Percentiles rank a stretch among this genome's conserved stretches.
Evolutionary conservation across 1,140 invertebrate species (phyloP).

Genomic region (Magallana angulata): DNA sequence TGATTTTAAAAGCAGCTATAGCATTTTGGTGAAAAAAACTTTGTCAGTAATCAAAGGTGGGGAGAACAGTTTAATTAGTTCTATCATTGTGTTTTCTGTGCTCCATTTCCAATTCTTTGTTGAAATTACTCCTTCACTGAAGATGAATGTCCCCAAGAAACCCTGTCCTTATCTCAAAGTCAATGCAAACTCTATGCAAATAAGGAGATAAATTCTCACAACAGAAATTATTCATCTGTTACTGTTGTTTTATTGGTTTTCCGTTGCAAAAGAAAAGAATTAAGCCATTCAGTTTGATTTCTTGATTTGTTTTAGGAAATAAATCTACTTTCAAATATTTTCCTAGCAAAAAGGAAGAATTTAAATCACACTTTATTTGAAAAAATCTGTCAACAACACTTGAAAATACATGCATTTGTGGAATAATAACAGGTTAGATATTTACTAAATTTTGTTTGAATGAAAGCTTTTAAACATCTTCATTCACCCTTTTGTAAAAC

Average conservation of each 20-base stretch:
- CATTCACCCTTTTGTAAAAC: conserved; percentile 6
- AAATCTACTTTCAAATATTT: not conserved
- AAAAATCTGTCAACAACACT: not conserved
- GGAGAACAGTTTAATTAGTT: not conserved
- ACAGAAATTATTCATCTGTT: not conserved
- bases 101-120: conserved; percentile 21
- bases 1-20: no score
- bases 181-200: conserved; percentile 11
- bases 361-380: not conserved
- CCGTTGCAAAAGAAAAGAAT: no score
- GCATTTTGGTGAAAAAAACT: no score
- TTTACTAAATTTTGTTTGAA: conserved; percentile 2
- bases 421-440: not conserved
- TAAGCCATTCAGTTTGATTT: no score
- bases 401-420: conserved; percentile 17
- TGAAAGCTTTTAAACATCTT: not conserved
- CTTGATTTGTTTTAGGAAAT: not conserved
- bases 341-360: not conserved
- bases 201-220: conserved; percentile 20
- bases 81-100: not conserved
- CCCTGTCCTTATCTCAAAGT: not conserved
- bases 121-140: not conserved
- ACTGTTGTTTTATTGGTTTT: not conserved
- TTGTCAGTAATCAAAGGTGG: not conserved
- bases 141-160: not conserved